phyloP scores from a whole-genome alignment of 2,113 vertebrate genomes.

The Pomatorhinus ruficollis region DNA sequence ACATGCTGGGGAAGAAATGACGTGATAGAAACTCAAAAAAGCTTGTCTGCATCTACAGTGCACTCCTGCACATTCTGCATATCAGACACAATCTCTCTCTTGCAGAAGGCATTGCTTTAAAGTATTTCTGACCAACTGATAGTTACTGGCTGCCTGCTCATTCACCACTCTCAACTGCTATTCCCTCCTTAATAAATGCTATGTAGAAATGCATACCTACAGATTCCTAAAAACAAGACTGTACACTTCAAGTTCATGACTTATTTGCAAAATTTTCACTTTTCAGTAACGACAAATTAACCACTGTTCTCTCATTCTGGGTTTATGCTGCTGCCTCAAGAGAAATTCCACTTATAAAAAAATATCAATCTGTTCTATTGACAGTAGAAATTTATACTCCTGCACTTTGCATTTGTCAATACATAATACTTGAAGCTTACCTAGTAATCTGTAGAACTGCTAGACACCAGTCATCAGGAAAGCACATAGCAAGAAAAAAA shows the following conservation, averaged over 20 bases:
- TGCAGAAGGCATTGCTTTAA: neutral
- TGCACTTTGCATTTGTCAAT: neutral
- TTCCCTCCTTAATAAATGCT: neutral
- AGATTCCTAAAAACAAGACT: neutral
- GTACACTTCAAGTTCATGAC: neutral
- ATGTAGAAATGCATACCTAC: neutral
- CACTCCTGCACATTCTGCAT: neutral
- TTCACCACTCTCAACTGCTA: neutral
- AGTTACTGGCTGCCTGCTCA: neutral
- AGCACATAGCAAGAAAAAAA: neutral
- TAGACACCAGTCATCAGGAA: neutral
- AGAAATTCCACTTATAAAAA: neutral
- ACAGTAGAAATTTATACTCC: neutral
- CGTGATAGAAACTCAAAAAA: neutral
- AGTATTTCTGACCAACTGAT: neutral
- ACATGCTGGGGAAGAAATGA: neutral
- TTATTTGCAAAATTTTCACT: neutral
- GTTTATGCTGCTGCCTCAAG: neutral
- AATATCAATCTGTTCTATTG: neutral
- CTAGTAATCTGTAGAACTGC: neutral
- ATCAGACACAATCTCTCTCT: neutral
- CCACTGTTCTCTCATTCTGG: neutral
- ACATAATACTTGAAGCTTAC: neutral
- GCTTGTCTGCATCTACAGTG: neutral
- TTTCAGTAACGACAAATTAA: neutral